Evolutionary conservation across 2,113 vertebrate species (phyloP), one percentile per base, ranked within the genome.

Genomic region (Oreotrochilus melanogaster): DNA sequence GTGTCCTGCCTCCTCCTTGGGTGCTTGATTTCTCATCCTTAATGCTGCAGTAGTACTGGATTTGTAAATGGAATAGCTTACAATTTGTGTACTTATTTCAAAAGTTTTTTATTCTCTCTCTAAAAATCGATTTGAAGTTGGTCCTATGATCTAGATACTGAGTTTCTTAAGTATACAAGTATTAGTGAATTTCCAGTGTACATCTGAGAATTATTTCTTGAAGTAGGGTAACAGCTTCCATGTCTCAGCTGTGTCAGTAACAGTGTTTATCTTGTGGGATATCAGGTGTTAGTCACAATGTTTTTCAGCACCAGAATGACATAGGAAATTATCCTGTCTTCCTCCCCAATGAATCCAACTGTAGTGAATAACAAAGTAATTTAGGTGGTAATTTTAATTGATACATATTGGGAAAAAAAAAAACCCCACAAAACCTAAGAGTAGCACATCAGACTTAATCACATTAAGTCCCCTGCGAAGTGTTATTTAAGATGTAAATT

Each of bases 401-500:
- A 45, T 92, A 57, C 71, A 31, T 78, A 47, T 64, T 94, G 7
- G 8, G 48, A 70, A 83, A 30, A 10, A 31, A 35, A 30, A 22
- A 39, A 39, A 39, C 11, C 10, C 39, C 35, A 37, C 35, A 37
- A 37, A 37, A 37, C 35, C 35, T 37, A 13, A n/a, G 18, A 60
- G 27, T 92, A 94, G 53, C 75, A 78, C 86, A 88, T 90, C 67
- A 88, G 92, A 60, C 47, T 88, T 88, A 66, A 89, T 89, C 2
- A 0, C 75, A 42, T 69, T 95, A 84, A 91, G 30, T 94, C 86
- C 92, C 95, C 93, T 64, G 54, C 86, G 86, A 88, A 88, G 61
- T 96, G 92, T 96, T 97, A 74, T 96, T 93, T 96, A 83, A 94
- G 48, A 93, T 96, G 93, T 93, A 94, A 96, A 96, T 74, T 97